Evolutionary conservation across 2,797 vertebrate genomes (phyloP).

Genomic region (Pteropus rufus): DNA sequence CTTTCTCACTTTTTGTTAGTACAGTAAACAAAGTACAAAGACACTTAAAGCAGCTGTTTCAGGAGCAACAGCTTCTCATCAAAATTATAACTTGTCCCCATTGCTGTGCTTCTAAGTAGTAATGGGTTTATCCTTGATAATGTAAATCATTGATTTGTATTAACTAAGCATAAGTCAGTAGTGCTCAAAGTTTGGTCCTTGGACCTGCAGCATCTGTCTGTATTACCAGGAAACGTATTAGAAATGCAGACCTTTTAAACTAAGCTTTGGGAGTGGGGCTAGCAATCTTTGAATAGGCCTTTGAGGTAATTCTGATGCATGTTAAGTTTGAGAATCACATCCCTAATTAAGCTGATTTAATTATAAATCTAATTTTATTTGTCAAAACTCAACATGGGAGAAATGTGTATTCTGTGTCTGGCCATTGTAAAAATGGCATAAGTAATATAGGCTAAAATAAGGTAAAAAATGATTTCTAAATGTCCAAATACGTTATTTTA

Average conservation of each 20-base stretch:
- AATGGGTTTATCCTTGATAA: not conserved
- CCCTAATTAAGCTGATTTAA: slow-evolving; percentile 20
- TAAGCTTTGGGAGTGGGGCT: not conserved
- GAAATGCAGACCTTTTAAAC: not conserved
- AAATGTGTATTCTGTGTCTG: not conserved
- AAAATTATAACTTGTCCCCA: not conserved
- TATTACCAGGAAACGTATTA: not conserved
- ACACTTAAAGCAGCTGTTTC: not conserved
- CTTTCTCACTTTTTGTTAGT: not conserved
- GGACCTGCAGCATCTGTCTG: not conserved
- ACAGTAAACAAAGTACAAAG: not conserved
- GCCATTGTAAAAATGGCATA: slow-evolving; percentile 12
- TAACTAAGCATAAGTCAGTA: not conserved
- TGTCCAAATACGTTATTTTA: not conserved
- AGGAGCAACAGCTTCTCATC: not conserved
- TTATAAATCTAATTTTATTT: not conserved
- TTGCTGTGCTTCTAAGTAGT: not conserved
- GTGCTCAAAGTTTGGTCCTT: not conserved
- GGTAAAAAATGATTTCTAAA: slow-evolving; percentile 9
- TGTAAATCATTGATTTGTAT: not conserved
- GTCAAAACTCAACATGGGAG: not conserved
- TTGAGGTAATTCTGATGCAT: not conserved
- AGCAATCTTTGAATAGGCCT: not conserved
- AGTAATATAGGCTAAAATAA: not conserved
- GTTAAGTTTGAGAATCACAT: not conserved